Percentiles rank a stretch among this genome's conserved stretches.
phyloP scores from a whole-genome alignment of 1,140 invertebrate species.

The Calliphora vicina region DNA sequence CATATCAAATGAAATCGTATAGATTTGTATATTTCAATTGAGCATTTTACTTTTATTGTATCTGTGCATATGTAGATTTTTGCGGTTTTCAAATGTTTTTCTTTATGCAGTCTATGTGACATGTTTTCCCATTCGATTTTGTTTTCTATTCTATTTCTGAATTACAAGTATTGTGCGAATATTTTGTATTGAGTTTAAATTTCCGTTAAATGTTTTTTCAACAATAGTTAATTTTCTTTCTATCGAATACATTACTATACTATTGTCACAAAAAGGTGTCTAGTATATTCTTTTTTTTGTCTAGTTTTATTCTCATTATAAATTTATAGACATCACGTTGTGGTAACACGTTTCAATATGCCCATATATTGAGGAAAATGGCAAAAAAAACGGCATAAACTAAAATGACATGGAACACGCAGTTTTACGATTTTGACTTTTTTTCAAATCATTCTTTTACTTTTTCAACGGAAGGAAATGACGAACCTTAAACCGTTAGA shows the following conservation, averaged over 20 bases:
- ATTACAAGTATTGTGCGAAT: neutral
- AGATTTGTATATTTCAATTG: neutral
- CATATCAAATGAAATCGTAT: neutral
- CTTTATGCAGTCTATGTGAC: neutral
- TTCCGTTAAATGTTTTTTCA: neutral
- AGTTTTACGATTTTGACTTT: neutral
- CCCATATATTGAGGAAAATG: neutral
- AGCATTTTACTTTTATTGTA: neutral
- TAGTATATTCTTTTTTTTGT: neutral
- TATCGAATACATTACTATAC: neutral
- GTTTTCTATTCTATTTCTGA: neutral
- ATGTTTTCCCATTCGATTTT: neutral
- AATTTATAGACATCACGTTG: slow-evolving; percentile 32
- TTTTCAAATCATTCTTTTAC: neutral
- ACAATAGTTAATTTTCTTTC: neutral
- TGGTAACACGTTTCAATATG: slow-evolving; percentile 28
- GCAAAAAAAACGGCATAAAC: neutral
- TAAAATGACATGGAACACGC: slow-evolving; percentile 15
- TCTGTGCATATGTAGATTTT: neutral
- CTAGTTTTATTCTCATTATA: neutral
- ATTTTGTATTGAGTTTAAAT: neutral
- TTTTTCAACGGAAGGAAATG: neutral
- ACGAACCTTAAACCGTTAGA: slow-evolving; percentile 7
- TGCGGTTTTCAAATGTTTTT: neutral
- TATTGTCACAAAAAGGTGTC: neutral